Percentiles rank a stretch among this genome's conserved stretches.
phyloP scores from a whole-genome alignment of 2,797 vertebrate genomes.

The Tokudaia muenninki region DNA sequence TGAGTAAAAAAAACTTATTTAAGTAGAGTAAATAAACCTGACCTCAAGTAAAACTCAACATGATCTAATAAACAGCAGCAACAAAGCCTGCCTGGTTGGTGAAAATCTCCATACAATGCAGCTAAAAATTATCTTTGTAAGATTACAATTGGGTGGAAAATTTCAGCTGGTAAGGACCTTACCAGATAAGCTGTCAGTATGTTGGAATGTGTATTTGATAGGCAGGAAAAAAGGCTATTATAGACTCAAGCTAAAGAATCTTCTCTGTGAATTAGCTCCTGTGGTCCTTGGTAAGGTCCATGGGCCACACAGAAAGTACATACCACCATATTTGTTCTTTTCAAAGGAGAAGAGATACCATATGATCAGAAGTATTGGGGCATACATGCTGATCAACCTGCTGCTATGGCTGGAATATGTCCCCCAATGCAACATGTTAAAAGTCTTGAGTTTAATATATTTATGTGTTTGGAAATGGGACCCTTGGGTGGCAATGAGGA shows the following conservation, averaged over 20 bases:
- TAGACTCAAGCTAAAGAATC: not conserved
- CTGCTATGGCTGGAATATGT: not conserved
- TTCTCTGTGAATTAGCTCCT: not conserved
- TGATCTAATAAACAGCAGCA: not conserved
- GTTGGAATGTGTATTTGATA: fast-evolving
- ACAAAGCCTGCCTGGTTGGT: not conserved
- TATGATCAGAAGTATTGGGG: too few relatives aligned
- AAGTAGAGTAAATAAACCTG: not conserved
- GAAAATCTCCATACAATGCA: not conserved
- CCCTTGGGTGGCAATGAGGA: not conserved
- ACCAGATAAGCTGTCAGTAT: not conserved
- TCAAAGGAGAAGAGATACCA: not conserved
- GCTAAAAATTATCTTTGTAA: not conserved
- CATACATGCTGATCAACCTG: fast-evolving
- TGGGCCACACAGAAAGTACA: fast-evolving
- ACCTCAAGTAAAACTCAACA: not conserved
- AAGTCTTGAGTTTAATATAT: not conserved
- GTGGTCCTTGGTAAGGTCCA: too few relatives aligned
- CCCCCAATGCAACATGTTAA: not conserved
- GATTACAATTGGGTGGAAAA: not conserved
- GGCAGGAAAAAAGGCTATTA: not conserved
- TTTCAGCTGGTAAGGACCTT: not conserved
- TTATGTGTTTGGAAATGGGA: not conserved
- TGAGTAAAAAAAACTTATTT: not conserved
- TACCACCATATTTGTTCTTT: fast-evolving